Base-by-base conservation (phyloP, 2,797 vertebrate species). In the Chaenodraco wilsoni region DNA sequence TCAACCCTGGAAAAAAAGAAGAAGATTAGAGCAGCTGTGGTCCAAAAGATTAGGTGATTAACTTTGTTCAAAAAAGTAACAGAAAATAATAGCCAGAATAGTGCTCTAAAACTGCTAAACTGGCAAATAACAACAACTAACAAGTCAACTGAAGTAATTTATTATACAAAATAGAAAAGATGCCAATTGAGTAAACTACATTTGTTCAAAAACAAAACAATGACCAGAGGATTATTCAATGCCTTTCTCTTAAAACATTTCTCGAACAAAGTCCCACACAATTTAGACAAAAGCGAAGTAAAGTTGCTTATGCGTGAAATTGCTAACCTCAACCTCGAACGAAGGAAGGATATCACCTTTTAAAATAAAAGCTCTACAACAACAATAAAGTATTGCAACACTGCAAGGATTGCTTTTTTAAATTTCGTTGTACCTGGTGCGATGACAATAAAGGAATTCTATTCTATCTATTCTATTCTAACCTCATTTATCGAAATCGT, bases 11-110 rank as follows among this genome's bases (percentile, higher is more conserved):
- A 37, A 74, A 74, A 69, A 37, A 37, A 37, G 8, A 37, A 69
- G 16, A 69, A 85, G 84, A 91, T 88, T 86, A 87, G 71, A 76
- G 65, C 43, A 83, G 70, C 66, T 14, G 1, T 54, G 50, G 72
- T 78, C 80, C 61, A 52, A 71, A 49, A 37, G 68, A 63, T 60
- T 17, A 81, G 62, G 48, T 43, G 1, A 37, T 31, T 69, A 68
- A 69, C 82, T 58, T 50, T 74, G 81, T 87, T 81, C 81, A 84
- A 73, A 65, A 81, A 74, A 75, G 61, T 78, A n/a, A 27, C 76
- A 37, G 17, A 50, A 45, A 60, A 65, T 6, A 60, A 41, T 15
- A 55, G 11, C 40, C 74, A 50, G 49, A 72, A 27, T 5, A 12
- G 27, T 19, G 33, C 43, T 57, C 33, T 37, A 2, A 75, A 77